Conservation (phyloP, 92 coral and sea anemone genomes). For the Parazoanthus atlanticus region DNA sequence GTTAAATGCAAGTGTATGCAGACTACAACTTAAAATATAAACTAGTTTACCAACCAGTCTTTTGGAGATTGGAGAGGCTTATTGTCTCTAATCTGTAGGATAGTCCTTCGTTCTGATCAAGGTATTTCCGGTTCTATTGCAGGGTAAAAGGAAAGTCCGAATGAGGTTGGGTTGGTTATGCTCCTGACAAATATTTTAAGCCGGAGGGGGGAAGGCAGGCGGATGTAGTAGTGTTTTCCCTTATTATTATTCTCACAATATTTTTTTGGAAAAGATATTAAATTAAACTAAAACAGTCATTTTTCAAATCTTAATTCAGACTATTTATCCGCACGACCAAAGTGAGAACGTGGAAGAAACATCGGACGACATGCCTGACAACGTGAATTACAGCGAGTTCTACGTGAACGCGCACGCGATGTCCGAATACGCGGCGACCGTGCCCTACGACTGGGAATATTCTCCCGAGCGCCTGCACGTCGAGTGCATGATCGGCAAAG, state of each 20-base stretch:
- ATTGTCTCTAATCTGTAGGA: too few relatives aligned
- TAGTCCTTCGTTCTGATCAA: too few relatives aligned
- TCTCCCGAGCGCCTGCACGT: conserved; percentile 60
- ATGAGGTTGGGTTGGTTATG: too few relatives aligned
- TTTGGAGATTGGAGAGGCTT: too few relatives aligned
- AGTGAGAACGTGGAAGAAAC: conserved; percentile 18
- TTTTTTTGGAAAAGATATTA: not conserved
- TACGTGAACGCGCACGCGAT: conserved; percentile 1
- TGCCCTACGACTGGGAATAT: conserved; percentile 64
- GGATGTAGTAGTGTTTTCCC: too few relatives aligned
- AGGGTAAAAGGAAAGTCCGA: too few relatives aligned
- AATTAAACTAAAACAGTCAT: not conserved
- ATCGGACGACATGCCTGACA: conserved; percentile 4
- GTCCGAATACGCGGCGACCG: not conserved
- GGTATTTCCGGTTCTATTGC: too few relatives aligned
- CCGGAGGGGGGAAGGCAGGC: too few relatives aligned
- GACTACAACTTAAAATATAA: too few relatives aligned
- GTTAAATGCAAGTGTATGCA: not conserved
- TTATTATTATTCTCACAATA: too few relatives aligned
- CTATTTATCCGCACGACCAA: conserved; percentile 21
- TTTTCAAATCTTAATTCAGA: not conserved
- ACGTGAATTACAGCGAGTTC: conserved; percentile 24
- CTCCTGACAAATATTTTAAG: too few relatives aligned
- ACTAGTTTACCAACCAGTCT: not conserved
- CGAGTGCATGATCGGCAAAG: conserved; percentile 73